These are phyloP conservation scores for Torymus aiolomorphi DNA, from an alignment of 2,888 invertebrate species.

Conservation along the genomic window DNA sequence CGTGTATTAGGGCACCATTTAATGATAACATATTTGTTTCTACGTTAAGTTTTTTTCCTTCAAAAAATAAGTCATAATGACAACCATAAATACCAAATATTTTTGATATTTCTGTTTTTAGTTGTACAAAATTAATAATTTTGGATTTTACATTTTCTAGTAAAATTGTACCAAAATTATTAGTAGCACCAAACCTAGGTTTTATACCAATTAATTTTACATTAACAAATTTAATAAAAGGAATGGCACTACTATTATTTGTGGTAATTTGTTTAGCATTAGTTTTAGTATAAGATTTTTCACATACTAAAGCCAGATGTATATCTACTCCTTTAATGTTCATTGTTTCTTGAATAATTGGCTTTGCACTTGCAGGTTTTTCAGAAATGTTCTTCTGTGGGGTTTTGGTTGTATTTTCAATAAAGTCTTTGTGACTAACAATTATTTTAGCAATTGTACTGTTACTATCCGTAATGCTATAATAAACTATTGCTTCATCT, in stretches of 20 bases:
- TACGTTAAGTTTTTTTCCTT: constrained; percentile 68
- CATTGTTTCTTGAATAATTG: constrained; percentile 85
- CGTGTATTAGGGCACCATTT: constrained; percentile 65
- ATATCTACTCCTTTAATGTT: constrained; percentile 86
- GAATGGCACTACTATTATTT: constrained; percentile 62
- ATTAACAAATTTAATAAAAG: constrained; percentile 83
- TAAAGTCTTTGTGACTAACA: constrained; percentile 84
- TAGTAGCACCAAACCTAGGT: constrained; percentile 79
- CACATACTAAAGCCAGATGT: constrained; percentile 82
- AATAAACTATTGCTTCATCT: constrained; percentile 91
- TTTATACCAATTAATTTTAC: constrained; percentile 80
- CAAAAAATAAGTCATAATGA: constrained; percentile 78
- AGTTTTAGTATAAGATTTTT: constrained; percentile 68
- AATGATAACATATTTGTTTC: constrained; percentile 62
- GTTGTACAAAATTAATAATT: constrained; percentile 76
- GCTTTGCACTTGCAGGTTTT: constrained; percentile 76
- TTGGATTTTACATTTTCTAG: constrained; percentile 82
- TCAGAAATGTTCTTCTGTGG: constrained; percentile 80
- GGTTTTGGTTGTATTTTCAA: constrained; percentile 89
- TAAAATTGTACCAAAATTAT: constrained; percentile 80
- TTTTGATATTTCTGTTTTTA: constrained; percentile 79
- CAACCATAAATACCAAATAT: constrained; percentile 84
- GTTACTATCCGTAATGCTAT: constrained; percentile 78
- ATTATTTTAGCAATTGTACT: constrained; percentile 84
- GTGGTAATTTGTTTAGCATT: constrained; percentile 42